Evolutionary conservation across 2,797 vertebrate genomes (phyloP).

Genomic region (Apodemus agrarius): DNA sequence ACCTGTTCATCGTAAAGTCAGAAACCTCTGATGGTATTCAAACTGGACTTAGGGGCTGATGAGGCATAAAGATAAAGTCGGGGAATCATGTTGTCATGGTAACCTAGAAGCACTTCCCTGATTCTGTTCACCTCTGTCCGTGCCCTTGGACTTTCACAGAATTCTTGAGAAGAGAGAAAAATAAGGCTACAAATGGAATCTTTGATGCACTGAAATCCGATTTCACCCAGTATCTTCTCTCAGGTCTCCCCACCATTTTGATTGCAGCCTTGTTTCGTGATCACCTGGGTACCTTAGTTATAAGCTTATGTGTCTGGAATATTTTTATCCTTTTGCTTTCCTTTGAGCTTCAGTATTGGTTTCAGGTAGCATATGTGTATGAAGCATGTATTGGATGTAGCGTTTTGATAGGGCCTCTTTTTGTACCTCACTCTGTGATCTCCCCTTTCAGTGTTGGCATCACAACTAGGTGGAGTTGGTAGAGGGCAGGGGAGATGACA

Average conservation of each 20-base stretch:
- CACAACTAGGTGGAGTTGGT: background rate
- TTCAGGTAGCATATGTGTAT: background rate
- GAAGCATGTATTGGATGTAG: background rate
- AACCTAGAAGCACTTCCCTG: background rate
- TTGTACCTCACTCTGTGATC: background rate
- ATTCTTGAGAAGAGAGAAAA: slow-evolving; percentile 43
- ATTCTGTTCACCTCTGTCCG: background rate
- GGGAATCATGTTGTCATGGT: background rate
- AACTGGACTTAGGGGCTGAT: background rate
- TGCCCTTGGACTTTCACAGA: background rate
- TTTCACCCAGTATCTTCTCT: background rate
- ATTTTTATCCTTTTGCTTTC: background rate
- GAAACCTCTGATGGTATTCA: background rate
- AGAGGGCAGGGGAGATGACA: background rate
- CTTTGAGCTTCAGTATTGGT: background rate
- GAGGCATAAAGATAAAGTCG: background rate
- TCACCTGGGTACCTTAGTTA: background rate
- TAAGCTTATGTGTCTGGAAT: background rate
- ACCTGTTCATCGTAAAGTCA: background rate
- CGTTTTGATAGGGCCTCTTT: background rate
- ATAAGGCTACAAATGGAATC: background rate
- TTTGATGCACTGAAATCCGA: background rate
- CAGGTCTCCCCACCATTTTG: background rate
- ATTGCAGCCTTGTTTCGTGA: background rate
- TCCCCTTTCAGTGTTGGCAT: background rate